Base-by-base conservation (phyloP, 2,797 vertebrate genomes). In the Cercopithecus hamlyni region DNA sequence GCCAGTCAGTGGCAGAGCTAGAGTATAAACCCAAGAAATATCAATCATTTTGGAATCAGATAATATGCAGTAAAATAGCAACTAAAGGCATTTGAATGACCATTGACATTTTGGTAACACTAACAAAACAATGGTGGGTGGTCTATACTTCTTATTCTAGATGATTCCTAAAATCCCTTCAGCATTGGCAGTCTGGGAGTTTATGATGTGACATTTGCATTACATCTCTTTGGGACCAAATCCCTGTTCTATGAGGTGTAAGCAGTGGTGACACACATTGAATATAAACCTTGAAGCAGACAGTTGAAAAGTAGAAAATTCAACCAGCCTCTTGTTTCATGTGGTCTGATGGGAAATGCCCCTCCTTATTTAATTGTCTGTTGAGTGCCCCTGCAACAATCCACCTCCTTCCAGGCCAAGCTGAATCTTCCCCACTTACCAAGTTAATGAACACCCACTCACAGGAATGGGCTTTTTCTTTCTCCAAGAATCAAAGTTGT, bases 261-360 rank as follows among this genome's bases (percentile, higher is more conserved):
- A 43, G 36, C 61, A 92, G 45, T 96, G n/a, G 36, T 90, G 77
- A 50, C 58, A 86, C 24, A 48, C 26, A 22, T 4, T 48, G 39
- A 55, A 61, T 43, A 88, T n/a, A 88, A 86, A 82, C 27, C 67
- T 52, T 61, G 30, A 83, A 93, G 58, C 15, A 83, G 24, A 22
- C 48, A 82, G 73, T 24, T 79, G 33, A 94, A 91, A 89, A 72
- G 80, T 0, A 89, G 61, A 89, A 93, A 96, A 91, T 61, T 67
- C 43, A 76, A 55, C 57, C 57, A 52, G 48, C 7, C n/a, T 43
- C 24, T 82, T 87, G 5, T 89, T 95, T 83, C 72, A 52, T 24
- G 14, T 45, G 73, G 41, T 48, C 67, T 43, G 15, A 96, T 88
- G 45, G 50, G 36, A 87, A 97, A 45, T n/a, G n/a, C 39, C 20